phyloP scores from a whole-genome alignment of 2,797 vertebrate genomes.

The Pangasius mekongensis region DNA sequence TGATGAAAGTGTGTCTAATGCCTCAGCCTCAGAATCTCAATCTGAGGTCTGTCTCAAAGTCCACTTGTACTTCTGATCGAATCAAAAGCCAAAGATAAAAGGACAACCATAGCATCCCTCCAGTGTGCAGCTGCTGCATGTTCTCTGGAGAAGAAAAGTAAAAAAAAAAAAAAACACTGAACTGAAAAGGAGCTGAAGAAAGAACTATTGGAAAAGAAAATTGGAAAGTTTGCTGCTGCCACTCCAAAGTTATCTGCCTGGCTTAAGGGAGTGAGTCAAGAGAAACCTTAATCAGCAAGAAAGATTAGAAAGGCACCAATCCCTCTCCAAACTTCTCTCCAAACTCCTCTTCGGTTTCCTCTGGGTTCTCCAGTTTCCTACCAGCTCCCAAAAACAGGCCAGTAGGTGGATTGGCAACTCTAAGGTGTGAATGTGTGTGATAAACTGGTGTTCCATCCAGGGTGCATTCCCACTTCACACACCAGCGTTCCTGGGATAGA shows the following conservation, averaged over 20 bases:
- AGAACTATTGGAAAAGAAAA: background rate
- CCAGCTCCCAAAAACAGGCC: background rate
- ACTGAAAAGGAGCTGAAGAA: background rate
- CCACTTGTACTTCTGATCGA: background rate
- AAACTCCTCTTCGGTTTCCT: background rate
- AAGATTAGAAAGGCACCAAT: background rate
- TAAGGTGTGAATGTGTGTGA: background rate
- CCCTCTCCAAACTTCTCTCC: background rate
- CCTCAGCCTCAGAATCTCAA: slow-evolving; percentile 1
- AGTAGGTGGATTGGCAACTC: background rate
- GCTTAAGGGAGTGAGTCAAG: background rate
- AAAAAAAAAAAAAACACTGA: background rate
- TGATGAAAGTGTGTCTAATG: slow-evolving; percentile 13
- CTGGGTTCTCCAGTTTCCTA: background rate
- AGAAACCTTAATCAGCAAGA: background rate
- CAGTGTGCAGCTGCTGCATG: background rate
- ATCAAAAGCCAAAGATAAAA: slow-evolving; percentile 25
- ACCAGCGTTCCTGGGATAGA: background rate
- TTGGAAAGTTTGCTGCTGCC: background rate
- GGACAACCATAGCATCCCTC: background rate
- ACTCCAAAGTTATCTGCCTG: background rate
- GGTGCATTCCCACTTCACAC: background rate
- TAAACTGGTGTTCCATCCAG: background rate
- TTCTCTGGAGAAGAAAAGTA: background rate
- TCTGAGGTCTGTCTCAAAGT: background rate